Evolutionary conservation across 1,140 invertebrate genomes (phyloP).

Genomic region (Drosophila baimaii): DNA sequence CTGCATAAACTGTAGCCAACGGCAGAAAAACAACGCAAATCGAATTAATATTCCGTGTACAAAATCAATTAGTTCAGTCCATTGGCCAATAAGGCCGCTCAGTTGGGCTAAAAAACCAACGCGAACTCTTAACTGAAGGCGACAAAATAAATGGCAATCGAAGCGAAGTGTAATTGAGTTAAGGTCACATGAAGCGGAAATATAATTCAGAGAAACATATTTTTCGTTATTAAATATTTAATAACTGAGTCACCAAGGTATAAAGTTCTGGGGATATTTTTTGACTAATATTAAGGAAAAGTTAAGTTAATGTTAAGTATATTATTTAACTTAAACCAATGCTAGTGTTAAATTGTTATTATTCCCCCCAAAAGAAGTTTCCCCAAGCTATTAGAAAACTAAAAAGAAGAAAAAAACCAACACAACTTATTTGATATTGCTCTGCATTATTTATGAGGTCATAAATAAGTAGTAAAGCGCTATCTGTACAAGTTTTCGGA

Average conservation of each 20-base stretch:
- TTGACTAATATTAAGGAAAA: too few relatives aligned
- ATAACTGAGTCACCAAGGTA: neutral
- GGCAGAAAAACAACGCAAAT: constrained; percentile 31
- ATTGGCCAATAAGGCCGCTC: constrained; percentile 31
- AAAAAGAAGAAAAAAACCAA: too few relatives aligned
- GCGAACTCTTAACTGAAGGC: constrained; percentile 9
- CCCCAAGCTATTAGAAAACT: too few relatives aligned
- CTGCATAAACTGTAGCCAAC: too few relatives aligned
- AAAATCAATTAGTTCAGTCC: constrained; percentile 49
- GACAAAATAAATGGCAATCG: constrained; percentile 19
- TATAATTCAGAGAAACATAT: neutral
- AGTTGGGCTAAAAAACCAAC: neutral
- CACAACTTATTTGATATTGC: too few relatives aligned
- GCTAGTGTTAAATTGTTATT: too few relatives aligned
- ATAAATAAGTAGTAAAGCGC: neutral
- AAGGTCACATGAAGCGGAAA: constrained; percentile 6
- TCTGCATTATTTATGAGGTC: constrained; percentile 1
- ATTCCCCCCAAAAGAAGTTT: too few relatives aligned
- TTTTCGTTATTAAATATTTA: neutral
- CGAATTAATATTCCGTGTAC: constrained; percentile 43
- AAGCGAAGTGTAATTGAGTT: constrained; percentile 27
- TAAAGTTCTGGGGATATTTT: neutral
- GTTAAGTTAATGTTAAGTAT: neutral
- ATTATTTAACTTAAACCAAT: too few relatives aligned
- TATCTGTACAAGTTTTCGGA: neutral